phyloP scores from a whole-genome alignment of 2,113 vertebrate genomes.

The Sula dactylatra region DNA sequence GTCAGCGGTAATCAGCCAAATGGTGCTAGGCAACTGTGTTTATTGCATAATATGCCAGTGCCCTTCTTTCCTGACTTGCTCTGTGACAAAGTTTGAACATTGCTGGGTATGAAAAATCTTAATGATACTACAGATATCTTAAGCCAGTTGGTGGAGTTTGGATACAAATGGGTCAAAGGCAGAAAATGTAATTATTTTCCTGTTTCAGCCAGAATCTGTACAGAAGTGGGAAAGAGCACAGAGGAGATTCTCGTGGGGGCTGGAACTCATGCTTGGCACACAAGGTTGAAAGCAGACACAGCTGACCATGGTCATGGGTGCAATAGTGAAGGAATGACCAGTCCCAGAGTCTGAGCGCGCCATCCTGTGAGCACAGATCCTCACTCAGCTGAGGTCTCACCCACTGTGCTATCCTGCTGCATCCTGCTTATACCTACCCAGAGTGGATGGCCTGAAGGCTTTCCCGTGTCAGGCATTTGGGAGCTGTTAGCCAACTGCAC shows the following conservation, averaged over 20 bases:
- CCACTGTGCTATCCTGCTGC: neutral
- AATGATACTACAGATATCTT: neutral
- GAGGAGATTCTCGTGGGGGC: neutral
- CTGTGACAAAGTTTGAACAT: neutral
- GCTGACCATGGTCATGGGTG: neutral
- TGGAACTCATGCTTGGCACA: neutral
- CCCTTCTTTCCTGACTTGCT: neutral
- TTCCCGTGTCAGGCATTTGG: fast-evolving
- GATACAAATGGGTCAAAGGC: neutral
- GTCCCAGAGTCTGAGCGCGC: neutral
- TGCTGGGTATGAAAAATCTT: neutral
- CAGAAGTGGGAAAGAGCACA: neutral
- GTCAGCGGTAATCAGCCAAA: neutral
- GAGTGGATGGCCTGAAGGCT: neutral
- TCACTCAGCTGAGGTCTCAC: fast-evolving
- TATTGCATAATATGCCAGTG: neutral
- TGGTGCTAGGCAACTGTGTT: neutral
- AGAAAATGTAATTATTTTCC: neutral
- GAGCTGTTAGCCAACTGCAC: neutral
- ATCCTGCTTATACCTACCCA: neutral
- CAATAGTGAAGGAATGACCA: neutral
- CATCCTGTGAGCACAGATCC: neutral
- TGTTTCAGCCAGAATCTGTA: neutral
- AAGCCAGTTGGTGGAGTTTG: neutral
- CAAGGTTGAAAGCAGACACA: neutral